Percentiles rank a stretch among this genome's conserved stretches.
phyloP scores from a whole-genome alignment of 2,113 vertebrate genomes.

The Cyanoderma ruficeps region DNA sequence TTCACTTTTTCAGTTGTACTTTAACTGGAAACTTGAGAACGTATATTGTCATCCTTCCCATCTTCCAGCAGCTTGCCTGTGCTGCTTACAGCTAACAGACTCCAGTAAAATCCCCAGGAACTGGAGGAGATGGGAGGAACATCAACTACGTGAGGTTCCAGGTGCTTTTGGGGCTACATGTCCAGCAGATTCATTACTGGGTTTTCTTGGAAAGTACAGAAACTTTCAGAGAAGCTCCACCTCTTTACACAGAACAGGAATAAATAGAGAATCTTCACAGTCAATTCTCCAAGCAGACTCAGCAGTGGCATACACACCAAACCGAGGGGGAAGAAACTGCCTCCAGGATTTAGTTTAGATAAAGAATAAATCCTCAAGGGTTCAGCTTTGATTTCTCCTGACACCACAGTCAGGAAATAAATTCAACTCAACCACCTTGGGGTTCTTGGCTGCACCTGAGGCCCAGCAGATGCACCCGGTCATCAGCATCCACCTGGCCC shows the following conservation, averaged over 20 bases:
- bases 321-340: neutral
- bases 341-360: neutral
- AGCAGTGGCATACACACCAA: neutral
- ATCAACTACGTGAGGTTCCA: neutral
- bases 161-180: neutral
- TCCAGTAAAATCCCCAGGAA: neutral
- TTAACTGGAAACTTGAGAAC: constrained; percentile 50
- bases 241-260: neutral
- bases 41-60: constrained; percentile 13
- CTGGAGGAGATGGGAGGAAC: neutral
- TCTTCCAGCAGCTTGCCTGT: neutral
- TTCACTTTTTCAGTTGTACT: constrained; percentile 52
- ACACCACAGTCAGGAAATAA: neutral
- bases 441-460: neutral
- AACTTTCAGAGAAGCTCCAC: neutral
- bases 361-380: too few species aligned
- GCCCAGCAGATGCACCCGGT: neutral
- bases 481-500: neutral
- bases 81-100: neutral
- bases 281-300: neutral
- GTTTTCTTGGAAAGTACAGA: neutral
- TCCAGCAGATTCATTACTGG: neutral
- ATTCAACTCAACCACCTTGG: neutral
- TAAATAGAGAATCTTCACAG: accelerated
- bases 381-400: too few species aligned